phyloP scores from a whole-genome alignment of 2,888 invertebrate species.

The Ichneumoninae sp. region DNA sequence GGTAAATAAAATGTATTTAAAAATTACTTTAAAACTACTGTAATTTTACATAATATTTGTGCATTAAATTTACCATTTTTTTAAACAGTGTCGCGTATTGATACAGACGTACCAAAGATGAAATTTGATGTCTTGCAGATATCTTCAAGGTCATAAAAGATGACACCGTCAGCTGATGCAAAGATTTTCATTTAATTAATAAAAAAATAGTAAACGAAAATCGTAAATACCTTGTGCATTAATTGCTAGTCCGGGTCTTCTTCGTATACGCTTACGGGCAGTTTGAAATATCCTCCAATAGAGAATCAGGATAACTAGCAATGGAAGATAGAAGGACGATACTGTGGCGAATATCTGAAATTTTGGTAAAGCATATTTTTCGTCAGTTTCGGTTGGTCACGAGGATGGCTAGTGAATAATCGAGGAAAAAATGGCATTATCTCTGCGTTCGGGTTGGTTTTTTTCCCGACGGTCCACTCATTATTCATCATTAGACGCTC shows the following conservation, averaged over 20 bases:
- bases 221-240: constrained; percentile 66
- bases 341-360: constrained; percentile 94
- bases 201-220: neutral
- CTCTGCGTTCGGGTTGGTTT: constrained; percentile 24
- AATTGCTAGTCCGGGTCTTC: constrained; percentile 84
- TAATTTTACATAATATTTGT: too few relatives aligned
- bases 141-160: too few relatives aligned
- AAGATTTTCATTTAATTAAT: neutral
- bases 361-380: constrained; percentile 30
- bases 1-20: too few relatives aligned
- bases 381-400: neutral
- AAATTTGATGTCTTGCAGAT: too few relatives aligned
- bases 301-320: constrained; percentile 93
- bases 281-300: constrained; percentile 97
- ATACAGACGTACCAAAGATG: too few relatives aligned
- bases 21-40: too few relatives aligned
- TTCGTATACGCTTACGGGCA: constrained; percentile 93
- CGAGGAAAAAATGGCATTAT: neutral
- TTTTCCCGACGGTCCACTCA: constrained; percentile 81
- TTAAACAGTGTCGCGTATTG: too few relatives aligned
- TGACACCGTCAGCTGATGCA: neutral
- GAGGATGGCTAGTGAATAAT: neutral
- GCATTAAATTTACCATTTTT: too few relatives aligned
- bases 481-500: constrained; percentile 71
- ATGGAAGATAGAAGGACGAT: constrained; percentile 96